These are phyloP conservation scores for Ceratoteleas bidentatus DNA, from an alignment of 1,140 invertebrate genomes.

Conservation along the genomic window DNA sequence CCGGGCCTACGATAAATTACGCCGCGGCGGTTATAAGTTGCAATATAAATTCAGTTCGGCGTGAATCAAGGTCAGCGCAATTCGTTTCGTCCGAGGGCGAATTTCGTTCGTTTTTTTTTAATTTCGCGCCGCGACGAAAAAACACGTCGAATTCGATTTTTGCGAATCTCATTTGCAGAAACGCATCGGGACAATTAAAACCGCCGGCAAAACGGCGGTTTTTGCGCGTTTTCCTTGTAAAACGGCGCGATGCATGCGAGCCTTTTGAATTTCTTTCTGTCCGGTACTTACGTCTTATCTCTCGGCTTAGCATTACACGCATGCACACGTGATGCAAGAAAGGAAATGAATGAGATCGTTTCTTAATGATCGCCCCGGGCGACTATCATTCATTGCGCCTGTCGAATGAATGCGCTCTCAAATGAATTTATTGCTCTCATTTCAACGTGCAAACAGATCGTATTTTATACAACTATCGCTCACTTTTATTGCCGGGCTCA, in stretches of 20 bases:
- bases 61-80: constrained; percentile 42
- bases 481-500: constrained; percentile 49
- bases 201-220: too few species aligned
- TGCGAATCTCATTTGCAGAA: too few species aligned
- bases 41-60: constrained; percentile 60
- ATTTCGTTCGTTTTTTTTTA: constrained; percentile 28
- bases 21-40: constrained; percentile 48
- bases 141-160: too few species aligned
- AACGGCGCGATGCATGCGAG: constrained; percentile 14
- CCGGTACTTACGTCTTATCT: constrained; percentile 35
- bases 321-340: too few species aligned
- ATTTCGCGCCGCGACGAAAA: too few species aligned
- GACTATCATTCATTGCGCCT: constrained; percentile 64
- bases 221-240: neutral
- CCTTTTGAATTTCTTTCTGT: constrained; percentile 30
- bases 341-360: too few species aligned
- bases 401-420: constrained; percentile 60
- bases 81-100: constrained; percentile 48
- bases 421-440: constrained; percentile 66
- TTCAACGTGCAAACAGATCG: constrained; percentile 65
- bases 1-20: constrained; percentile 51
- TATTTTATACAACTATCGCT: constrained; percentile 57
- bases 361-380: too few species aligned
- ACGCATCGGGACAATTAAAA: too few species aligned
- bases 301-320: constrained; percentile 46